A percentile compares a stretch with the other conserved stretches of the same genome.
phyloP scores from a whole-genome alignment of 1,140 invertebrate genomes.

The Cotesia vestalis region DNA sequence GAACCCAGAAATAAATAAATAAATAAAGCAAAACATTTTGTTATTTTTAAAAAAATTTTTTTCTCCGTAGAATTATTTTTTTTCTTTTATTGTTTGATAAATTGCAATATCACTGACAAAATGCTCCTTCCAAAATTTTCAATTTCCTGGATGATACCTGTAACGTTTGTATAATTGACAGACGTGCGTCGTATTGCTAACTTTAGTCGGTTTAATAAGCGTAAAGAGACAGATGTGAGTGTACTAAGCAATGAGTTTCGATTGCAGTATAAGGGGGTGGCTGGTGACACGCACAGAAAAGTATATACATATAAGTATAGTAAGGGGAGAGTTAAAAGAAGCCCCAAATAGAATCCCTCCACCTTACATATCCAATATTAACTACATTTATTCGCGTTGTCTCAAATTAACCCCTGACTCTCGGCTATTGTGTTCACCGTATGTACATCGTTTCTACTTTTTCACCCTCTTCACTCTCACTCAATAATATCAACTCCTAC shows the following conservation, averaged over 20 bases:
- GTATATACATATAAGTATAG: background rate
- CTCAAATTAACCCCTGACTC: constrained; percentile 63
- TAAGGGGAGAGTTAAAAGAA: constrained; percentile 24
- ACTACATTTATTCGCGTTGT: constrained; percentile 63
- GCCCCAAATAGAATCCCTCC: constrained; percentile 31
- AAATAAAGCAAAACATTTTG: too few relatives aligned
- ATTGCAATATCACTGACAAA: too few relatives aligned
- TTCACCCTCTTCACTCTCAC: constrained; percentile 25
- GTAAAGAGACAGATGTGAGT: constrained; percentile 53
- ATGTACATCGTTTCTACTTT: constrained; percentile 46
- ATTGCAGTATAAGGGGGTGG: constrained; percentile 42
- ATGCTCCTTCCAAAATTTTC: too few relatives aligned
- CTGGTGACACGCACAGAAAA: constrained; percentile 40
- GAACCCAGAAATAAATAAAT: too few relatives aligned
- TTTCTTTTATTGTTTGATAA: too few relatives aligned
- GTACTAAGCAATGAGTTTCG: constrained; percentile 36
- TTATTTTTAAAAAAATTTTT: too few relatives aligned
- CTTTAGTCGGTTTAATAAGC: constrained; percentile 45
- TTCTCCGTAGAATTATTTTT: too few relatives aligned
- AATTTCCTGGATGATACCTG: background rate
- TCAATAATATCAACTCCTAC: constrained; percentile 54
- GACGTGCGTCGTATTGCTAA: background rate
- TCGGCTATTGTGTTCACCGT: constrained; percentile 53
- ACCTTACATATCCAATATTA: constrained; percentile 59
- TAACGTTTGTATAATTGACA: background rate